A percentile compares a stretch with the other conserved stretches of the same genome.
Evolutionary conservation across 2,113 vertebrate species (phyloP).

Genomic region (Lepisosteus osseus): DNA sequence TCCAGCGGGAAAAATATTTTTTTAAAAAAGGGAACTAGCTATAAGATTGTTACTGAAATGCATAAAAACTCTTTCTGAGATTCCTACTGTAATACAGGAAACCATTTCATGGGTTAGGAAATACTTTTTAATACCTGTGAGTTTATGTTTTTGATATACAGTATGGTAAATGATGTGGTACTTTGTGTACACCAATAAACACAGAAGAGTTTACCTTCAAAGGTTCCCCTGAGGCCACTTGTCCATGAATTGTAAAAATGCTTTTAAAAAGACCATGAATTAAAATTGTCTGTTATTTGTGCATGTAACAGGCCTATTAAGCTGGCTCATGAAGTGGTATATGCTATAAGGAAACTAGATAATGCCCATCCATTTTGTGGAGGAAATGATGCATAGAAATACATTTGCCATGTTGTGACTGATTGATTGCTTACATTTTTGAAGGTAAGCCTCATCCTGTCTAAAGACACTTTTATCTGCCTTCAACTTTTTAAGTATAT

Average conservation of each 20-base stretch:
- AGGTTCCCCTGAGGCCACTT: not conserved
- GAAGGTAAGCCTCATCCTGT: not conserved
- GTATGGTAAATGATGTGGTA: constrained; percentile 2
- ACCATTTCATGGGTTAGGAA: not conserved
- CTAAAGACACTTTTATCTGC: not conserved
- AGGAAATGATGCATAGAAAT: constrained; percentile 4
- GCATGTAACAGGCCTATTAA: constrained; percentile 9
- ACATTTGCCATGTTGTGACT: constrained; percentile 3
- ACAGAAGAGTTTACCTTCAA: not conserved
- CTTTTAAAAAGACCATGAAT: too few species aligned
- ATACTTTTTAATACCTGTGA: not conserved
- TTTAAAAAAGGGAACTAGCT: too few species aligned
- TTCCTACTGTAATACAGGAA: not conserved
- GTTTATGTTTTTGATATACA: not conserved
- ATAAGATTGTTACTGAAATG: too few species aligned
- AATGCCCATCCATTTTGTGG: constrained; percentile 5
- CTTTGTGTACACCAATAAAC: not conserved
- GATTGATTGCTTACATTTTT: not conserved
- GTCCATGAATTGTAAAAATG: not conserved
- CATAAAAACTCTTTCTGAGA: not conserved
- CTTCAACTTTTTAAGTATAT: too few species aligned
- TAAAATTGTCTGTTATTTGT: not conserved
- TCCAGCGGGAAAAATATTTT: too few species aligned
- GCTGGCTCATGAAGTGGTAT: constrained; percentile 6
- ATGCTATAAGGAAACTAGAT: constrained; percentile 3